A percentile compares a stretch with the other conserved stretches of the same genome.
Conservation (phyloP, 2,113 vertebrate genomes). For the Hydrochoerus hydrochaeris region DNA sequence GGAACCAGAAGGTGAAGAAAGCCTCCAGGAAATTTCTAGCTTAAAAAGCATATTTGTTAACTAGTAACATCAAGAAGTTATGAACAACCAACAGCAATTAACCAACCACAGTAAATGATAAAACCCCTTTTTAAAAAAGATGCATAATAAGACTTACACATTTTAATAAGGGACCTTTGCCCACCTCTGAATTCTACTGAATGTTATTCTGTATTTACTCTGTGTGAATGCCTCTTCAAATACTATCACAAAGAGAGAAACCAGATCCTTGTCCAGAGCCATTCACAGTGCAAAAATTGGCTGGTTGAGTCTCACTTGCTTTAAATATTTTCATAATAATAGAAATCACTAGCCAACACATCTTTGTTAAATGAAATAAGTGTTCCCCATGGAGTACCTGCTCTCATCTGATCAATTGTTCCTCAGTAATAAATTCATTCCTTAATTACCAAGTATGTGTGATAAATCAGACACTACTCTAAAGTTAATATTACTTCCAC, state of each 20-base stretch:
- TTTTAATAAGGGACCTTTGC: accelerated
- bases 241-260: neutral
- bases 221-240: neutral
- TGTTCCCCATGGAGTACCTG: neutral
- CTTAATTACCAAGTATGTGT: neutral
- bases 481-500: neutral
- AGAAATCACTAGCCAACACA: accelerated
- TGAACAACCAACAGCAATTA: neutral
- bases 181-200: neutral
- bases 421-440: neutral
- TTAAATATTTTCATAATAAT: neutral
- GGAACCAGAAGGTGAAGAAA: no score
- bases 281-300: neutral
- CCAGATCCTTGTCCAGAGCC: neutral
- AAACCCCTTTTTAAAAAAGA: neutral
- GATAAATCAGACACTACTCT: neutral
- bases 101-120: neutral
- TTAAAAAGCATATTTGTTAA: neutral
- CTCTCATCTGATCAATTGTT: neutral
- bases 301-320: neutral
- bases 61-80: neutral
- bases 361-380: neutral
- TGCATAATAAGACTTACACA: neutral
- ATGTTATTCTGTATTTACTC: neutral
- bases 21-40: constrained; percentile 42